phyloP scores from a whole-genome alignment of 2,113 vertebrate genomes.

The Mionectes macconnelli region DNA sequence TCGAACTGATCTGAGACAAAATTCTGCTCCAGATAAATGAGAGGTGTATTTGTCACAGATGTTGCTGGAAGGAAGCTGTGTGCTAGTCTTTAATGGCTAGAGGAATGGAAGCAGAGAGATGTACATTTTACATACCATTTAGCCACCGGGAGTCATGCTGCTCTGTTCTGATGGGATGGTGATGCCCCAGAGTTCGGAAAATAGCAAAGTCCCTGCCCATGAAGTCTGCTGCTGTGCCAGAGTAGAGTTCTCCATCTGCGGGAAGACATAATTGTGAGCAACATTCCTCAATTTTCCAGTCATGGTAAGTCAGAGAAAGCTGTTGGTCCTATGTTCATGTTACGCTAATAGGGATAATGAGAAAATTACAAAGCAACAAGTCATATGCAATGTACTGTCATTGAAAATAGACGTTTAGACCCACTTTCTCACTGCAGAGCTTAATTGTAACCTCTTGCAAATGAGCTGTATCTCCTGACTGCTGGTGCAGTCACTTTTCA shows the following conservation, averaged over 20 bases:
- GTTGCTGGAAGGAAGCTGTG: not conserved
- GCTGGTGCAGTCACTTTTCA: not conserved
- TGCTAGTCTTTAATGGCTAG: not conserved
- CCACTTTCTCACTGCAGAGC: not conserved
- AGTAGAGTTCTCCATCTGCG: slow-evolving; percentile 93
- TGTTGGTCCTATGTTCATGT: slow-evolving; percentile 4
- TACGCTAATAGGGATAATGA: not conserved
- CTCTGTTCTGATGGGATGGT: slow-evolving; percentile 96
- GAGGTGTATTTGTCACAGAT: not conserved
- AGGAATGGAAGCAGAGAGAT: not conserved
- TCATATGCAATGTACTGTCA: not conserved
- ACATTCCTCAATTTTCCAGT: slow-evolving; percentile 37
- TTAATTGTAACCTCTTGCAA: not conserved
- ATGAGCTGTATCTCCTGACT: not conserved
- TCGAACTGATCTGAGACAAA: slow-evolving; percentile 19
- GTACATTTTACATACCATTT: slow-evolving; percentile 83
- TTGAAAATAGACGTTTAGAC: not conserved
- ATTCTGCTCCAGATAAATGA: not conserved
- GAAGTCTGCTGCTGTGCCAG: slow-evolving; percentile 96
- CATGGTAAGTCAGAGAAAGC: slow-evolving; percentile 24
- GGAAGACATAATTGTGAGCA: slow-evolving; percentile 26
- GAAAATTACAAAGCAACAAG: slow-evolving; percentile 2
- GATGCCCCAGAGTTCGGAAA: slow-evolving; percentile 93
- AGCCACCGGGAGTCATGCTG: slow-evolving; percentile 98
- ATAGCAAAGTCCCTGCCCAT: slow-evolving; percentile 99